These are phyloP conservation scores for Remorina albescens DNA, from an alignment of 2,797 vertebrate species.

Conservation along the genomic window DNA sequence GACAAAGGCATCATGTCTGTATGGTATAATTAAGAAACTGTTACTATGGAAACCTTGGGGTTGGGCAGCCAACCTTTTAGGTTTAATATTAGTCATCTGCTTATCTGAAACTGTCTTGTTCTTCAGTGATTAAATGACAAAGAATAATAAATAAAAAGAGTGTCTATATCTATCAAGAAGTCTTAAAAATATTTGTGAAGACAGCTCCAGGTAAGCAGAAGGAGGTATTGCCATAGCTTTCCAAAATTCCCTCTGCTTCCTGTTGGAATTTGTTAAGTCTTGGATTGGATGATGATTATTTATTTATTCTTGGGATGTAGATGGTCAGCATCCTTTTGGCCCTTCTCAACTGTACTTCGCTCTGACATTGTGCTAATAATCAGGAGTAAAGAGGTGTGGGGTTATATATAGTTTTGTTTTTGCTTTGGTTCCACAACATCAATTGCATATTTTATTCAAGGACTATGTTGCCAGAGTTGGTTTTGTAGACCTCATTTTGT, in stretches of 20 bases:
- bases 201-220: not conserved
- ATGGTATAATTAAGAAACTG: not conserved
- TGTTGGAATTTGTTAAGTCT: too few relatives aligned
- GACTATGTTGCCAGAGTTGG: not conserved
- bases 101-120: not conserved
- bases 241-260: too few relatives aligned
- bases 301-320: too few relatives aligned
- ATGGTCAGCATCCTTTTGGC: not conserved
- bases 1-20: not conserved
- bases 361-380: not conserved
- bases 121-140: too few relatives aligned
- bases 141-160: too few relatives aligned
- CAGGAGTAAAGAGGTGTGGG: not conserved
- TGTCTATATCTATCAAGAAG: not conserved
- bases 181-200: not conserved
- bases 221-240: not conserved
- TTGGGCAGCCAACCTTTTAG: not conserved
- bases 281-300: too few relatives aligned
- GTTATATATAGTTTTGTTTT: conserved; percentile 1
- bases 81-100: not conserved
- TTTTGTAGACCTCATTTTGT: not conserved
- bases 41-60: not conserved
- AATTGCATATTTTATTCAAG: not conserved
- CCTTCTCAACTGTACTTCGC: not conserved
- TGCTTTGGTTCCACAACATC: not conserved